Evolutionary conservation across 2,113 vertebrate species (phyloP), one percentile per base, ranked within the genome.

Genomic region (Mystacornis crossleyi): DNA sequence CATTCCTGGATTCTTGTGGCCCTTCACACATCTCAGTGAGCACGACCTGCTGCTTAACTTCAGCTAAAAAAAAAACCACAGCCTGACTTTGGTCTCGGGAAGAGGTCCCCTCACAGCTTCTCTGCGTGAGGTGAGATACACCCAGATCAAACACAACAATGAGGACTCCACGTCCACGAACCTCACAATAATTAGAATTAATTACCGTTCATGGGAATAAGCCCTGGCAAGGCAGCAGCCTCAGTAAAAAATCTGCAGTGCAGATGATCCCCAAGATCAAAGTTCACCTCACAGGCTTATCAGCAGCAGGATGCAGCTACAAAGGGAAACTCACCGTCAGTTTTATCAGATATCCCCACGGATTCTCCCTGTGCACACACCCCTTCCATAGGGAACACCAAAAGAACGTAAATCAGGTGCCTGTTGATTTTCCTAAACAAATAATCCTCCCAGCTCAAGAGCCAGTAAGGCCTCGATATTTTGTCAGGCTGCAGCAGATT

Each of bases 181-280:
- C 10, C 51, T 62, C 69, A 51, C 33, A 43, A 13, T 40, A 72
- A 93, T 72, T 34, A 86, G 62, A 65, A 77, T 88, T 50, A 72
- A 62, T 38, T 69, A 11, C 25, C 4, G 5, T 48, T 75, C 17
- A 14, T 19, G 61, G 65, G 36, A 90, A 74, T 31, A 62, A 93
- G 66, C 36, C n/a, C 1, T 80, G 74, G 61, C 70, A 36, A 71
- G 66, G 66, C 8, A 42, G 54, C 74, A 79, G 53, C n/a, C 48
- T 61, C 1, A 0, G 70, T 43, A 45, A 50, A 69, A 86, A 86
- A 82, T 40, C 62, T 92, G 92, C 81, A 83, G 64, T 17, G 40
- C 72, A 92, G 87, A 86, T 81, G 81, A 96, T 67, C 4, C 4
- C 50, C 26, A 36, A 73, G 75, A 93, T 83, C 81, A 87, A 92